These are phyloP conservation scores for Nemapogon koenigi DNA, from an alignment of 2,888 invertebrate species.

Conservation along the genomic window DNA sequence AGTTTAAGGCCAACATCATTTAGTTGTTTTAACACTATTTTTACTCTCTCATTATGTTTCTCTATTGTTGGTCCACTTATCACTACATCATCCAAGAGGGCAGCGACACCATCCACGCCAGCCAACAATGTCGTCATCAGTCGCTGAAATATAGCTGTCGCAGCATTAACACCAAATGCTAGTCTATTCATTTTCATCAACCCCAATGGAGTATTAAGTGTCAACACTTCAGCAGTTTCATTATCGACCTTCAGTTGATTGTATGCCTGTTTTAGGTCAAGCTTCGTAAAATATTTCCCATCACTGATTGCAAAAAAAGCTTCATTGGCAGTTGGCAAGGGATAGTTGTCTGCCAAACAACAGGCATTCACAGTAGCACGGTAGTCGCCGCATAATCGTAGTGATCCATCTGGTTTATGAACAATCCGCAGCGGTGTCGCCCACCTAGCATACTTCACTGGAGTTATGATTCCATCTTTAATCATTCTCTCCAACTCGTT, in stretches of 20 bases:
- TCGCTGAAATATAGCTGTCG: constrained; percentile 16
- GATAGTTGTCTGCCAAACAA: constrained; percentile 15
- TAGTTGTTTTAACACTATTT: constrained; percentile 11
- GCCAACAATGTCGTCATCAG: constrained; percentile 15
- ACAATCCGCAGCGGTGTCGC: constrained; percentile 14
- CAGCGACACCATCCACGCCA: constrained; percentile 17
- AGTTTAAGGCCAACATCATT: constrained; percentile 12
- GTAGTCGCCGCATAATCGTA: constrained; percentile 16
- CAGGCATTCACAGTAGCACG: constrained; percentile 17
- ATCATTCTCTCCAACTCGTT: constrained; percentile 12
- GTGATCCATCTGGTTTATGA: constrained; percentile 13
- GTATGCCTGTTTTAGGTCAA: constrained; percentile 19
- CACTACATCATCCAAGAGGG: constrained; percentile 16
- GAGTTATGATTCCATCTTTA: constrained; percentile 11
- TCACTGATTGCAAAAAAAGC: constrained; percentile 16
- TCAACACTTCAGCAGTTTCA: constrained; percentile 16
- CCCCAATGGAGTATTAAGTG: constrained; percentile 17
- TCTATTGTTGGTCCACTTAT: constrained; percentile 11
- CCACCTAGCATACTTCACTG: constrained; percentile 16
- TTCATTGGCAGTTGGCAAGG: constrained; percentile 15
- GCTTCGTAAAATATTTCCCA: constrained; percentile 16
- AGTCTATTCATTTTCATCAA: constrained; percentile 18
- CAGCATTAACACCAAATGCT: constrained; percentile 17
- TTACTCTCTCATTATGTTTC: constrained; percentile 12
- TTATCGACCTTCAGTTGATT: constrained; percentile 16